These are phyloP conservation scores for Galerucella nymphaeae DNA, from an alignment of 2,888 invertebrate species.

Conservation along the genomic window DNA sequence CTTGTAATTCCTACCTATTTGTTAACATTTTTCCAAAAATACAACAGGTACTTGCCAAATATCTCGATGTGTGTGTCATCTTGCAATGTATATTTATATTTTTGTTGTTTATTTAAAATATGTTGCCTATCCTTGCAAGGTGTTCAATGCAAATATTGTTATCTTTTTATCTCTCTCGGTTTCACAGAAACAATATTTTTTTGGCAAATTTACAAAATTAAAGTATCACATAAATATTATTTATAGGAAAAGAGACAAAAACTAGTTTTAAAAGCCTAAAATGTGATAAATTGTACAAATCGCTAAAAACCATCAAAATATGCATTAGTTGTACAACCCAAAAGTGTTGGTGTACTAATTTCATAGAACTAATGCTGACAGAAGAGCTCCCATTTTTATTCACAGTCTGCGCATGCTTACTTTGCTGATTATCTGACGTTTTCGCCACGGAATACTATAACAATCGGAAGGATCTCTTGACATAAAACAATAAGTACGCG, in stretches of 20 bases:
- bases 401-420: too few species aligned
- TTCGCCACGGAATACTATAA: too few species aligned
- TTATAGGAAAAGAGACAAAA: constrained; percentile 1
- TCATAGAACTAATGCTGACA: not conserved
- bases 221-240: too few species aligned
- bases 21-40: constrained; percentile 17
- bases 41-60: constrained; percentile 21
- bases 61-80: constrained; percentile 10
- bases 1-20: not conserved
- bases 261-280: not conserved
- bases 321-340: not conserved
- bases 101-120: constrained; percentile 4
- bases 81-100: constrained; percentile 15
- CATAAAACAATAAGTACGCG: too few species aligned
- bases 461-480: too few species aligned
- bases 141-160: constrained; percentile 14
- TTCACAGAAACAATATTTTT: not conserved
- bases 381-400: too few species aligned
- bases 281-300: constrained; percentile 24
- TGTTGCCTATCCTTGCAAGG: constrained; percentile 16
- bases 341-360: not conserved
- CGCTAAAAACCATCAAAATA: not conserved
- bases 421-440: too few species aligned
- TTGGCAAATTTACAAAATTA: not conserved
- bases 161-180: constrained; percentile 14